A percentile compares a stretch with the other conserved stretches of the same genome.
phyloP scores from a whole-genome alignment of 2,888 invertebrate species.

The Pammene aurita region DNA sequence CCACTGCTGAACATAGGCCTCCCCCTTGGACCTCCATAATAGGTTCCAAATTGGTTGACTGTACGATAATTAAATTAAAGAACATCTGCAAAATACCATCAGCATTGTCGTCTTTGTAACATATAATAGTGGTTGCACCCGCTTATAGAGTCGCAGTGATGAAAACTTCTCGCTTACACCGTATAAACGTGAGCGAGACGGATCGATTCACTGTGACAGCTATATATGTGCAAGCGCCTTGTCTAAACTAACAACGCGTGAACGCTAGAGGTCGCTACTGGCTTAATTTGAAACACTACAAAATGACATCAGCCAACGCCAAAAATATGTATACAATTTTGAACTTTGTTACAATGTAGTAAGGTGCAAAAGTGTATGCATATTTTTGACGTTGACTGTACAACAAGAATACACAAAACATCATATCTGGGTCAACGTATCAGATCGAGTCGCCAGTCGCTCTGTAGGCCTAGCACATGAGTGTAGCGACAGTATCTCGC shows the following conservation, averaged over 20 bases:
- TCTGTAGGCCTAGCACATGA: no score
- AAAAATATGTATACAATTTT: background rate
- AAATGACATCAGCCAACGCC: background rate
- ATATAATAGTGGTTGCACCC: constrained; percentile 15
- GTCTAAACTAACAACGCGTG: constrained; percentile 36
- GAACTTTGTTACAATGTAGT: background rate
- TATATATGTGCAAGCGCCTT: constrained; percentile 32
- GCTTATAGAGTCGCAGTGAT: constrained; percentile 14
- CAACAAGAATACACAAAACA: background rate
- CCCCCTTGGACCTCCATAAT: no score
- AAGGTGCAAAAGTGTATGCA: background rate
- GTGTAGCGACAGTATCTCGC: no score
- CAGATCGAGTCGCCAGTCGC: no score
- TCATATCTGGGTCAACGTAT: no score
- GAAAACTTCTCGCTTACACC: background rate
- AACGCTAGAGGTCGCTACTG: constrained; percentile 34
- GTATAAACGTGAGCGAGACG: constrained; percentile 1
- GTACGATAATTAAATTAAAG: no score
- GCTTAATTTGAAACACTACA: background rate
- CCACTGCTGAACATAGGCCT: no score
- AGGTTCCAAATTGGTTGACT: no score
- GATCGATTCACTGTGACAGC: constrained; percentile 11
- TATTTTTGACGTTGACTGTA: no score
- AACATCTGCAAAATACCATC: background rate
- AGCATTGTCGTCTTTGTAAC: background rate